Evolutionary conservation across 2,797 vertebrate genomes (phyloP), one percentile per base, ranked within the genome.

Genomic region (Acanthis flammea): DNA sequence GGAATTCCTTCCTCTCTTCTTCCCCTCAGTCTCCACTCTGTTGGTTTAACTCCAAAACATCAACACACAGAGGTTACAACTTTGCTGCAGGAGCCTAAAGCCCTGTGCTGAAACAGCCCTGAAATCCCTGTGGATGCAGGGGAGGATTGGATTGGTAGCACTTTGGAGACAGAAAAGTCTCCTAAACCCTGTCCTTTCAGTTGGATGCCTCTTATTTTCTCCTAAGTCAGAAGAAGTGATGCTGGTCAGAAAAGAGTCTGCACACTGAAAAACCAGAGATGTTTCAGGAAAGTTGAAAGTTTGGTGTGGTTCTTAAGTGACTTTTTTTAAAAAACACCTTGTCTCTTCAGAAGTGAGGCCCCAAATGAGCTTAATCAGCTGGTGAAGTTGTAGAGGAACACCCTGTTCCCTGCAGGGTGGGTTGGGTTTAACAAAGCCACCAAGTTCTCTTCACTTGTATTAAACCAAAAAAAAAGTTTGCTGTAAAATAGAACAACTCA

Each of bases 21-120:
- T 14, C 9, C 58, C 25, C 76, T 68, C 6, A 0, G 27, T 2
- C 53, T 62, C 81, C 74, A 53, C 31, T 30, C 41, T 0, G 2
- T 1, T 14, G 67, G 33, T 75, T 85, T 35, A 9, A 80, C 65
- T 45, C 22, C 83, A 51, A 72, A 73, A 30, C 7, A 19, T 13
- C 30, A 54, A 41, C 1, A 16, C 14, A 2, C 55, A 3, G 55
- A 3, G 6, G 65, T 25, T 28, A 14, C 14, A 60, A 24, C 57
- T 70, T 5, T 37, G 8, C 87, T 60, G 44, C 51, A 70, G 67
- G 44, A 91, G 35, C 12, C 47, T 21, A 2, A 35, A 50, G 15
- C 15, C 3, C 33, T 14, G 31, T 10, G 57, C 75, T 75, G 35
- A n/a, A 30, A 54, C 11, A 12, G 8, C 21, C 3, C 10, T 27